These are phyloP conservation scores for Microctonus hyperodae DNA, from an alignment of 2,888 invertebrate species.

Conservation along the genomic window DNA sequence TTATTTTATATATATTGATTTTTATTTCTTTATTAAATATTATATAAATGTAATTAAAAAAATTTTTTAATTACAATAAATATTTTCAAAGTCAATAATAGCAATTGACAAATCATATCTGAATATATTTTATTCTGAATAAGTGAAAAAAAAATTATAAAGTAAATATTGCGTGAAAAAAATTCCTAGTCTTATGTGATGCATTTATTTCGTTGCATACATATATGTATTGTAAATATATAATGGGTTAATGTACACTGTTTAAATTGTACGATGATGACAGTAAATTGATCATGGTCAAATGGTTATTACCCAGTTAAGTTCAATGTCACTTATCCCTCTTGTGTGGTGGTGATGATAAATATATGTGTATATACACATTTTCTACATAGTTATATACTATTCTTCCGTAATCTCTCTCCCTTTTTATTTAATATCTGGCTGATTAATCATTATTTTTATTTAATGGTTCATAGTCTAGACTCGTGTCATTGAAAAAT, in stretches of 20 bases:
- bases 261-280: not conserved
- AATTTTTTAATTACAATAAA: not conserved
- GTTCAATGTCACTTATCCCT: conserved; percentile 59
- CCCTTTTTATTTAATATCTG: conserved; percentile 25
- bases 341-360: conserved; percentile 5
- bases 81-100: not conserved
- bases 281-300: conserved; percentile 40
- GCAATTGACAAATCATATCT: too few species aligned
- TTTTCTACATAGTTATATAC: conserved; percentile 38
- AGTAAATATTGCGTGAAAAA: too few species aligned
- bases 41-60: not conserved
- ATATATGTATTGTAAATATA: not conserved
- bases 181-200: too few species aligned
- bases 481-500: conserved; percentile 1
- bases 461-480: conserved; percentile 10
- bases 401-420: conserved; percentile 4
- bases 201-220: not conserved
- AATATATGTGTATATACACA: conserved; percentile 33
- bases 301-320: conserved; percentile 58
- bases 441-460: conserved; percentile 57
- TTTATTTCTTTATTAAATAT: not conserved
- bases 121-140: too few species aligned
- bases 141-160: too few species aligned
- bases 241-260: not conserved
- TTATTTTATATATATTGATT: not conserved